Evolutionary conservation across 2,113 vertebrate species (phyloP), one percentile per base, ranked within the genome.

Genomic region (Callaeas wilsoni): DNA sequence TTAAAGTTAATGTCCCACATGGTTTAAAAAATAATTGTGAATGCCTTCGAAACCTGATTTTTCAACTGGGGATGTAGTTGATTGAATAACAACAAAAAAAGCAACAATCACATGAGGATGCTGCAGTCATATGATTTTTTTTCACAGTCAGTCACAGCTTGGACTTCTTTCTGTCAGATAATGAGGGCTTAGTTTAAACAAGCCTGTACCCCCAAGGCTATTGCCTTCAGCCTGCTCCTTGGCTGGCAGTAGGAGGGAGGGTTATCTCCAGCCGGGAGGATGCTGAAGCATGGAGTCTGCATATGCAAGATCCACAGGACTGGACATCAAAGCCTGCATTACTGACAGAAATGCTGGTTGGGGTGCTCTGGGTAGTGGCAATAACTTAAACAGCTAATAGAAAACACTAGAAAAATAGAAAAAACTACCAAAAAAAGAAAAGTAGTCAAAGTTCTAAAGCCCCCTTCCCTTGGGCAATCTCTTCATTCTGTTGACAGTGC

Each of bases 81-180:
- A 57, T 50, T 84, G 67, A 86, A 42, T 59, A 87, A 70, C 57
- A 94, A 91, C 49, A 59, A 82, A 92, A 91, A 91, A 86, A 84
- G 53, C 56, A 84, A 81, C 86, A 82, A 82, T 96, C 96, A 97
- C 84, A 96, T 94, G 95, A 95, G 84, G 84, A 97, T 7, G 29
- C 89, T 94, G 65, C 74, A 89, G 65, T 97, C 94, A 94, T 87
- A 94, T 91, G 95, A 96, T 69, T 82, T 87, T 95, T 94, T 96
- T 94, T 69, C 93, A 84, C 65, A 94, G 81, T 94, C 94, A 91
- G 69, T 87, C 89, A 92, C 56, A 84, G 84, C 16, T 87, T 87
- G 56, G 70, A 70, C 79, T 95, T 73, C 42, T 57, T 70, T 75
- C 89, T 96, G 88, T 62, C 92, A 96, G 74, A 94, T 93, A 92